Base-by-base conservation (phyloP, 1,140 invertebrate genomes). In the Cecropterus lyciades region DNA sequence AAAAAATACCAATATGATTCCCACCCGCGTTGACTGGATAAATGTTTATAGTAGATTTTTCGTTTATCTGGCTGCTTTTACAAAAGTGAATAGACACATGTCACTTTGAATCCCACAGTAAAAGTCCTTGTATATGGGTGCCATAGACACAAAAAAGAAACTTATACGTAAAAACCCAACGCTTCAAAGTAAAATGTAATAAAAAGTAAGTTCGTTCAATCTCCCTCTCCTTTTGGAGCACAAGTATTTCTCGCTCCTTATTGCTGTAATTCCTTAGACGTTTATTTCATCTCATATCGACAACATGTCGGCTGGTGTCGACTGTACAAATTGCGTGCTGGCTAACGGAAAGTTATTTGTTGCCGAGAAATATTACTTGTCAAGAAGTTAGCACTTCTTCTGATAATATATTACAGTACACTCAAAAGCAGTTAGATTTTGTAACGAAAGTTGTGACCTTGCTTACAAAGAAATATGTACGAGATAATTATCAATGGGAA, bases 311-410 rank as follows among this genome's bases (percentile, higher is more conserved):
- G 24, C 48, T 30, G 24, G n/a, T 51, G 48, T 27, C 48, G 48
- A 30, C 48, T 24, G 48, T 51, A 51, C 48, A 51, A 51, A 51
- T 51, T 51, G 48, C 24, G 48, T 30, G 20, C 24, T 30, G 48
- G 48, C 48, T 27, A 51, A 51, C 48, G 48, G 48, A 8, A 27
- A 40, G 48, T 51, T 51, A 51, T 51, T 27, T 51, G 48, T 51
- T 52, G 51, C 51, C 27, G 51, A 52, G 51, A 52, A 52, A 37
- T 52, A 33, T 37, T 52, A 33, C 51, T 33, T 52, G 51, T 52
- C 51, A 52, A 52, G 51, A 52, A 52, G 51, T 52, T 52, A 52
- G 51, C 51, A 15, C 51, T 33, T 37, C 11, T 33, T 30, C 48
- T 13, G n/a, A 51, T 51, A 30, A 51, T 51, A 30, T 51, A 51